Conservation (phyloP, 2,888 invertebrate species). For the Phytoseiulus persimilis region DNA sequence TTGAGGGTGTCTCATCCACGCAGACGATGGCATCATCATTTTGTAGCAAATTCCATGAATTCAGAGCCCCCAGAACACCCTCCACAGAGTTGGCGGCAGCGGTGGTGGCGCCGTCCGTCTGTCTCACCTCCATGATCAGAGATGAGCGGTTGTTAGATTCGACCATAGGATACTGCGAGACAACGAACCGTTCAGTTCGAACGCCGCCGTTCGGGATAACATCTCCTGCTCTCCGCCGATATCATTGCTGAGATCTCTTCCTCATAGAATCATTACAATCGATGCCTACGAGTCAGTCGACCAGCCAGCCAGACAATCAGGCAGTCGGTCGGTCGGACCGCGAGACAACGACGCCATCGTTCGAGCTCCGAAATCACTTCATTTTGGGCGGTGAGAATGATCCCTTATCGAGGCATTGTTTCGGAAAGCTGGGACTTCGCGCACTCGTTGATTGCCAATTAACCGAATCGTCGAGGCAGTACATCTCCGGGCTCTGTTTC, state of each 20-base stretch:
- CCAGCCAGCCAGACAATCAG: neutral
- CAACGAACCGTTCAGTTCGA: neutral
- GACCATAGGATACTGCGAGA: neutral
- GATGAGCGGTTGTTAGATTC: conserved; percentile 5
- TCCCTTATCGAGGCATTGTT: neutral
- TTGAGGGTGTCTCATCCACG: neutral
- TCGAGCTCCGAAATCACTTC: neutral
- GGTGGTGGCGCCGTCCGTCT: neutral
- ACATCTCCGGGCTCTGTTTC: no score
- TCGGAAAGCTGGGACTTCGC: neutral
- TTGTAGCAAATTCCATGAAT: neutral
- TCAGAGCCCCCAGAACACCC: neutral
- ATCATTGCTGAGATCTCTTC: neutral
- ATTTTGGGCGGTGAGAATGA: neutral
- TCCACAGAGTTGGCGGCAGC: neutral
- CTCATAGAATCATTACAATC: neutral
- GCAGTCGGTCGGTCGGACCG: neutral
- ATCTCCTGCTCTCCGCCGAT: neutral
- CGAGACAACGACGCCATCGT: neutral
- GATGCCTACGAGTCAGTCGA: neutral
- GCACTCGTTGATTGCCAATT: neutral
- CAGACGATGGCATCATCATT: neutral
- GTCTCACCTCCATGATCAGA: neutral
- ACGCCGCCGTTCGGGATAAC: neutral
- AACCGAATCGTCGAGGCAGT: neutral